phyloP scores from a whole-genome alignment of 2,113 vertebrate species.

The Oreochromis niloticus region DNA sequence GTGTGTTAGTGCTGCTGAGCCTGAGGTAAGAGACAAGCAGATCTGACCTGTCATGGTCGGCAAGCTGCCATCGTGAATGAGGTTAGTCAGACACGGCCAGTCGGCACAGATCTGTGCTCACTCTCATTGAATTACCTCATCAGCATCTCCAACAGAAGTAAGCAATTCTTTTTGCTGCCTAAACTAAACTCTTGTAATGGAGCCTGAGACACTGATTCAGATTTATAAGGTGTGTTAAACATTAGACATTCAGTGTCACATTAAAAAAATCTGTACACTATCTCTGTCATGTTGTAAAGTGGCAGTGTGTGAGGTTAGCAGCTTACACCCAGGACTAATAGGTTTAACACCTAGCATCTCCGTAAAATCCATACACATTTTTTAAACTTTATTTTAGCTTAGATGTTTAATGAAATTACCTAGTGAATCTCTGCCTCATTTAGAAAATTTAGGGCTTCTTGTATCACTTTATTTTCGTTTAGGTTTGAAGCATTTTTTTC shows the following conservation, averaged over 20 bases:
- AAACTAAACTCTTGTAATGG: background rate
- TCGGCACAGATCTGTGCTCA: background rate
- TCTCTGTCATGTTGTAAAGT: background rate
- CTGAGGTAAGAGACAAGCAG: background rate
- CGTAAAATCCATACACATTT: background rate
- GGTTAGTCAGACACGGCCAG: slow-evolving; percentile 8
- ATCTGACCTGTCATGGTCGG: slow-evolving; percentile 1
- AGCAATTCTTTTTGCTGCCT: background rate
- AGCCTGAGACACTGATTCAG: background rate
- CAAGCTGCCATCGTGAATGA: slow-evolving; percentile 18
- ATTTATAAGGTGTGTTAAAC: background rate
- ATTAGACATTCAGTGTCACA: background rate
- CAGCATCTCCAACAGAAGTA: background rate
- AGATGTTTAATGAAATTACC: background rate
- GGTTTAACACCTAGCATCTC: background rate
- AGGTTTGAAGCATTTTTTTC: background rate
- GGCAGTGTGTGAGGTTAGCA: background rate
- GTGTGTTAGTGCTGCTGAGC: background rate
- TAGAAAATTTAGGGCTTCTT: background rate
- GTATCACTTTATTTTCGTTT: background rate
- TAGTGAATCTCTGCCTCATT: background rate
- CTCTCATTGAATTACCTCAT: background rate
- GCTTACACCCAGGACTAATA: background rate
- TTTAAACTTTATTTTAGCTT: background rate
- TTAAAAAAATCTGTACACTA: background rate